Evolutionary conservation across 2,113 vertebrate species (phyloP), one percentile per base, ranked within the genome.

Genomic region (Lycaon pictus): DNA sequence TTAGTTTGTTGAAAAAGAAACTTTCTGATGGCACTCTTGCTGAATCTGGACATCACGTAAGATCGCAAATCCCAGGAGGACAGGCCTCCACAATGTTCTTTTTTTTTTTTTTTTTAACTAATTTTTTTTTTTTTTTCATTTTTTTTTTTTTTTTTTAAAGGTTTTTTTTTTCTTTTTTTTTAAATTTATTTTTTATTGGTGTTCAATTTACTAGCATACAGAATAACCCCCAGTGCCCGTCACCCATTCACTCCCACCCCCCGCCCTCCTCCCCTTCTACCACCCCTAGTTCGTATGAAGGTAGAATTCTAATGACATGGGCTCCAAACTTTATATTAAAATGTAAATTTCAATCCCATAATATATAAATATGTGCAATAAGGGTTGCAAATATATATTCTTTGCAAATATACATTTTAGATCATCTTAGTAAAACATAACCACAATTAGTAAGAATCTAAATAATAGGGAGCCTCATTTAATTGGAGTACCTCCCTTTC

Each of bases 1-100:
- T 93, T 74, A 91, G 29, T 55, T 67, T 92, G n/a, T 63, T 93
- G 35, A 87, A 88, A 80, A 91, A 22, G 2, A 69, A 95, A 71
- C 19, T 91, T 96, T 91, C 19, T 77, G 48, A 92, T 92, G 92
- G n/a, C 16, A 60, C 27, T 92, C 48, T 35, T 69, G 27, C 7
- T 90, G 53, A 67, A 87, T 90, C n/a, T 1, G 55, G 12, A 74
- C 15, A 20, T 65, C 86, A 43, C 25, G 1, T 22, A 81, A 74
- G 29, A 79, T 85, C n/a, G 69, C 37, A 67, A 89, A 89, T 84
- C n/a, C 25, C 11, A 80, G 3, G 27, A 60, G 13, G 10, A 96
- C 23, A 88, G 17, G 7, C 29, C 58, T 91, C 91, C 72, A 69
- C 5, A 51, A 10, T 55, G 19, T 48, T 82, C 27, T 48, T 35